Base-by-base conservation (phyloP, 2,797 vertebrate species). In the Hylomyscus alleni region DNA sequence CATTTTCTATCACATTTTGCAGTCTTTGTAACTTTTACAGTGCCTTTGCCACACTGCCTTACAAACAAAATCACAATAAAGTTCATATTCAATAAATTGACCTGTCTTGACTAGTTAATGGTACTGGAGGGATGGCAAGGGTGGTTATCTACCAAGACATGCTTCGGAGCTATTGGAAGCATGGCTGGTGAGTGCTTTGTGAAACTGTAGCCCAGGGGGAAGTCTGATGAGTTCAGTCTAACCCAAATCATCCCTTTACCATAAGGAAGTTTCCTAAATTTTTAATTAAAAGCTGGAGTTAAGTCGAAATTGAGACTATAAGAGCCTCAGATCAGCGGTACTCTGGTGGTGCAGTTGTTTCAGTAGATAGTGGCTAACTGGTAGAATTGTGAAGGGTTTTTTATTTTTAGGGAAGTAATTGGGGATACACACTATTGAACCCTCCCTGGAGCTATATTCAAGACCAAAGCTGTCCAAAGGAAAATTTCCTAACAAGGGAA, bases 1-100 rank as follows among this genome's bases (percentile, higher is more conserved):
- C 60, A 86, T 97, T 94, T 96, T 85, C 83, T 94, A 95, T 26
- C 34, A 80, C 3, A 37, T 95, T 96, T 96, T 94, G 37, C 56
- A 95, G n/a, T 93, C 76, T 96, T 17, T 96, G 77, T 95, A 97
- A 97, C 82, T 95, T 96, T 76, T 91, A 58, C 69, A 37, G 85
- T 97, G 96, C 82, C 95, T 98, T 94, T 13, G 85, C 82, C 72
- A 95, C 88, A 95, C 34, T 94, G 94, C 89, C 92, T 98, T 97
- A 94, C n/a, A 95, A 94, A 88, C 26, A 20, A 96, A 97, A 96
- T 62, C 85, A 94, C 96, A 98, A 98, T 98, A 97, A 98, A 98
- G 83, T 96, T 97, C 85, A 96, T 92, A 95, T 96, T 96, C 80
- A 96, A 93, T 85, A 88, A 81, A 96, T 1, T 50, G 34, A 92